A percentile compares a stretch with the other conserved stretches of the same genome.
phyloP scores from a whole-genome alignment of 2,797 vertebrate species.

The Merluccius polli region DNA sequence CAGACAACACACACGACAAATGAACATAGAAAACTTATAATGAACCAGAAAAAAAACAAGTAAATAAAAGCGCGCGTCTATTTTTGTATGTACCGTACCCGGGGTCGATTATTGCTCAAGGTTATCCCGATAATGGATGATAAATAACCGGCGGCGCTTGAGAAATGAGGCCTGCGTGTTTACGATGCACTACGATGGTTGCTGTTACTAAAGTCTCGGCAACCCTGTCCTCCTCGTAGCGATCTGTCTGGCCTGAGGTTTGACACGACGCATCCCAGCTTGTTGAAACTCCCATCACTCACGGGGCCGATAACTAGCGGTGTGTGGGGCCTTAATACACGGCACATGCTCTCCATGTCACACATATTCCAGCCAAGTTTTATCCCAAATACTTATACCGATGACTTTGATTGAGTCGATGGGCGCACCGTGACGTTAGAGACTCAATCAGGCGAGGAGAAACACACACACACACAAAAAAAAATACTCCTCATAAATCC shows the following conservation, averaged over 20 bases:
- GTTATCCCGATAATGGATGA: constrained; percentile 1
- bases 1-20: neutral
- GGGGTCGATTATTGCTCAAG: neutral
- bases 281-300: constrained; percentile 1
- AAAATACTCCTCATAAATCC: no score
- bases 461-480: neutral
- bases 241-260: neutral
- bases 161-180: neutral
- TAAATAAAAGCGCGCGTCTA: neutral
- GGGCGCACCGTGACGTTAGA: neutral
- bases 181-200: neutral
- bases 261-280: neutral
- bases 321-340: neutral
- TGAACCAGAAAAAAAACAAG: neutral
- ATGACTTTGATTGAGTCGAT: constrained; percentile 1
- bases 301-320: neutral
- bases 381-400: neutral
- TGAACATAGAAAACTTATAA: neutral
- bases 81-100: neutral
- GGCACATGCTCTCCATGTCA: neutral
- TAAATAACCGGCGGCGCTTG: neutral
- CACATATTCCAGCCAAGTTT: neutral
- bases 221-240: neutral
- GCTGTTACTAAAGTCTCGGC: neutral
- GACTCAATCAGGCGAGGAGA: neutral